Percentiles rank a stretch among this genome's conserved stretches.
These are phyloP conservation scores for Rhinoraja longicauda DNA, from an alignment of 2,797 vertebrate species.

Conservation along the genomic window DNA sequence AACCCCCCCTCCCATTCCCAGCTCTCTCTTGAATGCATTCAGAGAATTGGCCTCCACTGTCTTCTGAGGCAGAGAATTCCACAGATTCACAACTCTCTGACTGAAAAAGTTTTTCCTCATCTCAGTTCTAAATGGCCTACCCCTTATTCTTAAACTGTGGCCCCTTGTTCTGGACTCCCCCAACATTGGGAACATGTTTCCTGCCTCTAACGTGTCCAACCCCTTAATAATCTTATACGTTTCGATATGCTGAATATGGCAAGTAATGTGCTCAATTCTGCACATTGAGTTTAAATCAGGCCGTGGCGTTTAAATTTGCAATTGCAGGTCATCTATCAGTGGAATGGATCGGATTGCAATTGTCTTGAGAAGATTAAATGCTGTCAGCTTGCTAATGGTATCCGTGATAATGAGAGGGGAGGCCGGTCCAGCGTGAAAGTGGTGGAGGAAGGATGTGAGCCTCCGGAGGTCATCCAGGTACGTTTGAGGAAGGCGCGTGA, in stretches of 20 bases:
- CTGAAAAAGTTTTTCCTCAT: too few relatives aligned
- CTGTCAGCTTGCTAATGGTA: neutral
- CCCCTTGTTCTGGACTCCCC: too few relatives aligned
- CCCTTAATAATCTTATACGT: too few relatives aligned
- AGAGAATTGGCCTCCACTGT: too few relatives aligned
- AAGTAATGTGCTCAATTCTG: neutral
- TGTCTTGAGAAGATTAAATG: neutral
- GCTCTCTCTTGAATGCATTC: too few relatives aligned
- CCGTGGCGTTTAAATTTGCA: neutral
- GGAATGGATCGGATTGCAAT: constrained; percentile 17
- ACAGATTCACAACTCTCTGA: too few relatives aligned
- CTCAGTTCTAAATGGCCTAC: too few relatives aligned
- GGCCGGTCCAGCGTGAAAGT: neutral
- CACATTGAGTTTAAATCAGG: neutral
- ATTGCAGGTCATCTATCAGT: constrained; percentile 6
- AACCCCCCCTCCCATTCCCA: too few relatives aligned
- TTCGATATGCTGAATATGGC: neutral
- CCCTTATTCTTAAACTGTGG: too few relatives aligned
- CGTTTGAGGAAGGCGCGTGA: neutral
- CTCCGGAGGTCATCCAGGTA: neutral
- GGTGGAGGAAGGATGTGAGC: neutral
- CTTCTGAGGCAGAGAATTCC: too few relatives aligned
- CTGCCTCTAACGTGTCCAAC: too few relatives aligned
- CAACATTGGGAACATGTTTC: too few relatives aligned
- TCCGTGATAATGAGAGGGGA: neutral